These are phyloP conservation scores for Arizona elegans DNA, from an alignment of 2,113 vertebrate species.

Conservation along the genomic window DNA sequence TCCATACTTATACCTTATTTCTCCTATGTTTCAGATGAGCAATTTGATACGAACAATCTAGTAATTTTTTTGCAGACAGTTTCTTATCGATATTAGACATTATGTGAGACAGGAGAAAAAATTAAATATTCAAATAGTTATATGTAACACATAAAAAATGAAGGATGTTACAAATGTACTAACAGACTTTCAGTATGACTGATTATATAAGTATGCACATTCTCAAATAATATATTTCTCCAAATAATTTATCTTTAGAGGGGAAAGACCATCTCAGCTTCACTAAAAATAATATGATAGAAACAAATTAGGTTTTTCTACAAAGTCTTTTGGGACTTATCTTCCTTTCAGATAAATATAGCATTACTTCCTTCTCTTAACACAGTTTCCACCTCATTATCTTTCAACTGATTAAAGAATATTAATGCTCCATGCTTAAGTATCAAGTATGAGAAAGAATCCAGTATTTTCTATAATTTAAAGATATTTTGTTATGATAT, in stretches of 20 bases:
- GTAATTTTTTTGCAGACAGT: not conserved
- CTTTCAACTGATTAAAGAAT: not conserved
- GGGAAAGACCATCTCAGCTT: not conserved
- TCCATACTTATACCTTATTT: not conserved
- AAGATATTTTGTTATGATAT: not conserved
- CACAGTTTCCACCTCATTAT: not conserved
- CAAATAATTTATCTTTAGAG: not conserved
- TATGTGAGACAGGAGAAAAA: not conserved
- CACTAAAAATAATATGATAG: not conserved
- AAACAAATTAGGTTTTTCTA: not conserved
- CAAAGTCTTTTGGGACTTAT: not conserved
- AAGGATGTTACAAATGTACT: not conserved
- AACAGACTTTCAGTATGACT: not conserved
- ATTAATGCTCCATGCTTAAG: not conserved
- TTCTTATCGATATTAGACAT: not conserved
- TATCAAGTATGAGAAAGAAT: not conserved
- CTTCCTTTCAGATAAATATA: not conserved
- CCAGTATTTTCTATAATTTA: not conserved
- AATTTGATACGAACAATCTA: not conserved
- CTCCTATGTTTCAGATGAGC: not conserved
- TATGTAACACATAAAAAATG: not conserved
- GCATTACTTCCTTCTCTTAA: not conserved
- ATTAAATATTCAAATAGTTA: not conserved
- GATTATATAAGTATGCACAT: not conserved
- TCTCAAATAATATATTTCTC: not conserved